Base-by-base conservation (phyloP, 30 jellyfish, hydroid and myxozoan genomes). In the Aurelia aurita region DNA sequence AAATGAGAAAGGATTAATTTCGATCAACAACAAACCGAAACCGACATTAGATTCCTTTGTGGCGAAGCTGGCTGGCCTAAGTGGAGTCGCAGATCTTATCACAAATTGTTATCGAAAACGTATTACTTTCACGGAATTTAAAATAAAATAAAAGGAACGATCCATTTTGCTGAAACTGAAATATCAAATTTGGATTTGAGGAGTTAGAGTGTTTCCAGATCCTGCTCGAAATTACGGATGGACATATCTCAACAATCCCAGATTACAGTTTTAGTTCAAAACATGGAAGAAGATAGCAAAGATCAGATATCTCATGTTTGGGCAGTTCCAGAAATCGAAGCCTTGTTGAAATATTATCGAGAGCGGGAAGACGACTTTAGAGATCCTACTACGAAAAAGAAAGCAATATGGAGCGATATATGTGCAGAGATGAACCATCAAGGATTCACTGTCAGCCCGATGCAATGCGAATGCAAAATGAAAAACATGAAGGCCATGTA, bases 381-480 rank as follows among this genome's bases (percentile, higher is more conserved):
- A 51, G 93, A 69, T 26, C 93, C 93, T 10, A 57, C 86, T 35
- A 70, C 86, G 25, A 83, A 83, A 71, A 83, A 83, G 93, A 83
- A 83, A 27, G 77, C 93, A 71, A 83, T 83, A 83, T 83, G 93
- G 93, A 62, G 58, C 81, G 93, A 83, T 3, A 60, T 83, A 21
- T 83, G 93, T 46, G 60, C 29, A 23, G 93, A 83, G 63, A 83
- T 83, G 93, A 69, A 74, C 31, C 55, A 51, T 2, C 76, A 32
- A 20, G 93, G 93, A 39, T 83, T 83, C 62, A 27, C 72, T 20
- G 63, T 83, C 66, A 61, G 66, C 69, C 82, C 85, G 11, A 46
- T 74, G 81, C 93, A 83, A 35, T 83, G 93, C 87, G 93, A 83
- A 26, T 83, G 93, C 93, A 83, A 83, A 55, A 39, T 83, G 81